Evolutionary conservation across 2,888 invertebrate species (phyloP).

Genomic region (Ochropleura leucogaster): DNA sequence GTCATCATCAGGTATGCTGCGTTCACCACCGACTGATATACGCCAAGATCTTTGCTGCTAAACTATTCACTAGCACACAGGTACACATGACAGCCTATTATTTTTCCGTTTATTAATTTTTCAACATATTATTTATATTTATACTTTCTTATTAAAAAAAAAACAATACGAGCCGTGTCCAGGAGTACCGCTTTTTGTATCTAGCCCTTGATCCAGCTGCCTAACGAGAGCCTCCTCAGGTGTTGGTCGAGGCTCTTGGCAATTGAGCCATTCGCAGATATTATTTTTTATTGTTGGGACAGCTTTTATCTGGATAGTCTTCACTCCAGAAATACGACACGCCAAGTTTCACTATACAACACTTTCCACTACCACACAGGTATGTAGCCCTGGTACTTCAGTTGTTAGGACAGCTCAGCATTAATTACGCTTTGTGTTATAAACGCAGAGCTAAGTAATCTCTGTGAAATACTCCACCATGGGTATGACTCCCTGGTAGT

Average conservation of each 20-base stretch:
- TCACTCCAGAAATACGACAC: conserved; percentile 70
- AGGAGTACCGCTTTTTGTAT: no score
- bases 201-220: no score
- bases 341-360: not conserved
- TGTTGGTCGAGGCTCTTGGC: no score
- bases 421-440: conserved; percentile 68
- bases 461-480: not conserved
- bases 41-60: conserved; percentile 16
- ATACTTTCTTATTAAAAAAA: no score
- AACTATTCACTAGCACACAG: no score
- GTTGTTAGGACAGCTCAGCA: conserved; percentile 90
- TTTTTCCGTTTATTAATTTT: no score
- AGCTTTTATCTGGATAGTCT: conserved; percentile 88
- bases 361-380: not conserved
- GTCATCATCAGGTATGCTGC: conserved; percentile 89
- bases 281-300: conserved; percentile 86
- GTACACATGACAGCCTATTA: no score
- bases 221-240: no score
- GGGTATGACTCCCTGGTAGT: not conserved
- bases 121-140: no score
- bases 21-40: conserved; percentile 72
- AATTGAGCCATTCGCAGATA: no score
- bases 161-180: no score
- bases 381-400: conserved; percentile 10
- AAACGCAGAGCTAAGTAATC: no score